Conservation (phyloP, 2,888 invertebrate genomes). For the Cataglyphis rosenhaueri region DNA sequence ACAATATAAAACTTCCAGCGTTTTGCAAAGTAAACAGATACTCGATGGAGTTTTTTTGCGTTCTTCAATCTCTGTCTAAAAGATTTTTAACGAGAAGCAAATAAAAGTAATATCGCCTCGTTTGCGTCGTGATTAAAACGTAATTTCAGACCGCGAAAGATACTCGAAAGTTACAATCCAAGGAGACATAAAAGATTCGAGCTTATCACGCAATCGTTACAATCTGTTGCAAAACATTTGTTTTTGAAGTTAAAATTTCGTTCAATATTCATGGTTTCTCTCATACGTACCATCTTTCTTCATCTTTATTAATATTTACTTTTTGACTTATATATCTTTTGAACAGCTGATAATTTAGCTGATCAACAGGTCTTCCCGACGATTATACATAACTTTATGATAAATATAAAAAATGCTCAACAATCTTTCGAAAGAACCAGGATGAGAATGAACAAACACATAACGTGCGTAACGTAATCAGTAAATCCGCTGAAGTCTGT, state of each 20-base stretch:
- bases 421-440: neutral
- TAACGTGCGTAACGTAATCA: neutral
- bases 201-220: too few relatives aligned
- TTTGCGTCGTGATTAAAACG: slow-evolving; percentile 52
- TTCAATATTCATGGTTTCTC: neutral
- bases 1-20: slow-evolving; percentile 31
- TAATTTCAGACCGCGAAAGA: slow-evolving; percentile 43
- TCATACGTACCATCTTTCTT: neutral
- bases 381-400: neutral
- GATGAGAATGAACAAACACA: neutral
- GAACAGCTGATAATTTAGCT: neutral
- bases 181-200: slow-evolving; percentile 14
- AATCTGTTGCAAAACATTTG: slow-evolving; percentile 1
- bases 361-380: neutral
- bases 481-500: slow-evolving; percentile 53
- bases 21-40: slow-evolving; percentile 41
- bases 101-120: slow-evolving; percentile 51
- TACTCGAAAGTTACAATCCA: slow-evolving; percentile 42
- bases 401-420: neutral
- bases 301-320: neutral
- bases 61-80: slow-evolving; percentile 34
- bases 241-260: neutral
- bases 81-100: slow-evolving; percentile 54
- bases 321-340: neutral
- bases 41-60: slow-evolving; percentile 31